Percentiles rank a stretch among this genome's conserved stretches.
These are phyloP conservation scores for Drosophila carrolli DNA, from an alignment of 1,140 invertebrate genomes.

Conservation along the genomic window DNA sequence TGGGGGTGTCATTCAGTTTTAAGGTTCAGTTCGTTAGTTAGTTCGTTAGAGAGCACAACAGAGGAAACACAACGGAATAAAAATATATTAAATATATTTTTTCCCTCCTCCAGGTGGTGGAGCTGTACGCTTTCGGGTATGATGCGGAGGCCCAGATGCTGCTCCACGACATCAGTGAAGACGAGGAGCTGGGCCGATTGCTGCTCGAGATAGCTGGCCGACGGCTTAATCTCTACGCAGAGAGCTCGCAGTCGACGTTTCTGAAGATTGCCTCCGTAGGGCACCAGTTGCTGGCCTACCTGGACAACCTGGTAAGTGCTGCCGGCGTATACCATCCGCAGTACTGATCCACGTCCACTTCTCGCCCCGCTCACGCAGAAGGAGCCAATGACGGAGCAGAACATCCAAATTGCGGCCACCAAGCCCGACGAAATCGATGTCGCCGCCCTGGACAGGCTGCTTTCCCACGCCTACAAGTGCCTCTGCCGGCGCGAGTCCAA, in stretches of 20 bases:
- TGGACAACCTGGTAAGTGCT: slow-evolving; percentile 89
- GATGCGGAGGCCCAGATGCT: slow-evolving; percentile 92
- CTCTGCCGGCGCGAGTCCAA: slow-evolving; percentile 60
- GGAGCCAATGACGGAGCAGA: slow-evolving; percentile 43
- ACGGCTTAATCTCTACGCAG: slow-evolving; percentile 88
- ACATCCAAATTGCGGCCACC: slow-evolving; percentile 63
- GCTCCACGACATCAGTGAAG: slow-evolving; percentile 88
- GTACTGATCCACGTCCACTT: slow-evolving; percentile 12
- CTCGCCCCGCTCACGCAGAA: slow-evolving; percentile 37
- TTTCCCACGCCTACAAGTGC: slow-evolving; percentile 63
- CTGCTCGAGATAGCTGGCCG: slow-evolving; percentile 90
- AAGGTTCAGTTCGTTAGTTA: background rate
- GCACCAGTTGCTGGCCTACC: slow-evolving; percentile 89
- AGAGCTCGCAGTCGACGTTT: slow-evolving; percentile 86
- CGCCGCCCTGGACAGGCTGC: slow-evolving; percentile 56
- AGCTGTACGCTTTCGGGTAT: slow-evolving; percentile 91
- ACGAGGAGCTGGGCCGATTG: slow-evolving; percentile 87
- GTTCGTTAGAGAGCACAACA: background rate
- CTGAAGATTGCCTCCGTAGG: slow-evolving; percentile 89
- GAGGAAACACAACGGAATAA: slow-evolving; percentile 2
- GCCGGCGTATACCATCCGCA: slow-evolving; percentile 49
- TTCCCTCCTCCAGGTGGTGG: slow-evolving; percentile 85
- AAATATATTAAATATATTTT: slow-evolving; percentile 2
- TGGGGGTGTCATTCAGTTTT: background rate
- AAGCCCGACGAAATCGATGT: slow-evolving; percentile 72